Base-by-base conservation (phyloP, 2,113 vertebrate species). In the Engraulis encrasicolus region DNA sequence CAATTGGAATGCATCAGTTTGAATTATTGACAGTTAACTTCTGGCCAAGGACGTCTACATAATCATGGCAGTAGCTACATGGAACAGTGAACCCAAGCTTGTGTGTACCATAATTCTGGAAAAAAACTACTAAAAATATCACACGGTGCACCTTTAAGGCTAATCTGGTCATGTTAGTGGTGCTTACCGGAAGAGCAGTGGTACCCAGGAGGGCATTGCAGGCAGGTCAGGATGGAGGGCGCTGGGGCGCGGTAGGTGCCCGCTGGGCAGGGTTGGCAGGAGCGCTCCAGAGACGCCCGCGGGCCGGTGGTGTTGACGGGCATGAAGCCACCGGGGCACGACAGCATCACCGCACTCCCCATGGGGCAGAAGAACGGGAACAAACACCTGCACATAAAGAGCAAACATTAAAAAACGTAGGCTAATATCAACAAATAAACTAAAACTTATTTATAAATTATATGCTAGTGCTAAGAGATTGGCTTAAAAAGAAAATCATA, bases 361-460 rank as follows among this genome's bases (percentile, higher is more conserved):
- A 77, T 86, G 20, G 96, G 96, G 86, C 98, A 99, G 89, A 95
- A 97, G 90, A 94, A 93, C 1, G 97, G 98, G 86, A 97, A 98
- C 20, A 82, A 82, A 85, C 97, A 99, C 80, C 98, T 99, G 93
- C 19, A 88, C 83, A 86, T 54, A 85, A 82, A 58, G n/a, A n/a
- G n/a, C n/a, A n/a, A n/a, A n/a, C n/a, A n/a, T n/a, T n/a, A n/a
- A n/a, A n/a, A n/a, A n/a, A n/a, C n/a, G n/a, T n/a, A n/a, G n/a
- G n/a, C n/a, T n/a, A n/a, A n/a, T n/a, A 77, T 9, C 61, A 85
- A 17, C 0, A 15, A 17, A 31, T 48, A 88, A 61, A 61, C n/a
- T 23, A n/a, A 23, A 6, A 61, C n/a, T n/a, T n/a, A n/a, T n/a
- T n/a, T n/a, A n/a, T n/a, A n/a, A n/a, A n/a, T n/a, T n/a, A n/a